phyloP scores from a whole-genome alignment of 2,888 invertebrate genomes.

The Mesoligia furuncula region DNA sequence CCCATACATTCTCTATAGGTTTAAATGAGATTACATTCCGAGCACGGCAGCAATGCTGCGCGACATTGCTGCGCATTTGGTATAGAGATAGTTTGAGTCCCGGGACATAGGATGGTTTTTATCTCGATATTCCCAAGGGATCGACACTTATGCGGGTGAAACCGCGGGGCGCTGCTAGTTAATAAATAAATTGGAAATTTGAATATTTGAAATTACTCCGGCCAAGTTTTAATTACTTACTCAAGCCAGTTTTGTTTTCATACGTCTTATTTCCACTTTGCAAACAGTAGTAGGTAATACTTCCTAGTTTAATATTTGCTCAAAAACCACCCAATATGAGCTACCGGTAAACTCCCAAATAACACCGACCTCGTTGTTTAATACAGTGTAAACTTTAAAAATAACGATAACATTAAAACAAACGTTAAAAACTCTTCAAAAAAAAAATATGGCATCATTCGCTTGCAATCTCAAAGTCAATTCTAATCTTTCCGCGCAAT shows the following conservation, averaged over 20 bases:
- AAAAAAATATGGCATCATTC: constrained; percentile 21
- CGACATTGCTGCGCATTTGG: no score
- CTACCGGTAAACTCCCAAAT: background rate
- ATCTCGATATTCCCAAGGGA: no score
- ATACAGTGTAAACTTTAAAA: background rate
- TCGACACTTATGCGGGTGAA: no score
- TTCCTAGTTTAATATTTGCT: constrained; percentile 1
- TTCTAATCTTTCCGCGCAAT: constrained; percentile 45
- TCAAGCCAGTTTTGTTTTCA: background rate
- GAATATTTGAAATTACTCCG: no score
- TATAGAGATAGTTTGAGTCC: no score
- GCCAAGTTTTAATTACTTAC: no score
- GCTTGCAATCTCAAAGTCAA: constrained; percentile 32
- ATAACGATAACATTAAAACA: constrained; percentile 1
- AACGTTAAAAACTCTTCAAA: background rate
- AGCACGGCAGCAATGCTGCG: no score
- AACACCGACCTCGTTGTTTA: background rate
- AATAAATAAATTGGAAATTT: no score
- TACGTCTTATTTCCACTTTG: background rate
- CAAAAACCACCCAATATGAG: background rate
- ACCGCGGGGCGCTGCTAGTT: no score
- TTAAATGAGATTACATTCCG: no score
- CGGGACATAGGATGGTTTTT: no score
- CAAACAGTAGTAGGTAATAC: background rate
- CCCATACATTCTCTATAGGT: no score